Percentiles rank a stretch among this genome's conserved stretches.
phyloP scores from a whole-genome alignment of 2,113 vertebrate genomes.

The Haemorhous mexicanus region DNA sequence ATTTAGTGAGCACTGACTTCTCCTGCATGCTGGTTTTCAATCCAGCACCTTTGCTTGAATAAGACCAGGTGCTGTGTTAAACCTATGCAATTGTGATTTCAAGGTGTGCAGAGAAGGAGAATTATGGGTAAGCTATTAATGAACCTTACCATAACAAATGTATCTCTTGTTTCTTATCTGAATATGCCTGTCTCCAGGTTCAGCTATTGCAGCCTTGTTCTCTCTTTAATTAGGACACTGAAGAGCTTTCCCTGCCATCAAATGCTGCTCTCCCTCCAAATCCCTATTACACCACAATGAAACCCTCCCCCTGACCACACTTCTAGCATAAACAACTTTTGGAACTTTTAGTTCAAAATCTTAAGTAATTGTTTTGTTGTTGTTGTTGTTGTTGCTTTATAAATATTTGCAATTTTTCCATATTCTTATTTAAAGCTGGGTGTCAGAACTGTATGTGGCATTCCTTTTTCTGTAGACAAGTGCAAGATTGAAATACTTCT shows the following conservation, averaged over 20 bases:
- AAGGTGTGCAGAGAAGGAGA: neutral
- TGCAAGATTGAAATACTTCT: neutral
- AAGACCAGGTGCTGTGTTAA: neutral
- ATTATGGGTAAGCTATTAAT: neutral
- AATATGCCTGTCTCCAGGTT: neutral
- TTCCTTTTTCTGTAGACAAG: neutral
- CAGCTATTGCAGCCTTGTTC: neutral
- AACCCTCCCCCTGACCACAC: neutral
- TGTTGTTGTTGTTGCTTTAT: neutral
- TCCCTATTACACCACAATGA: fast-evolving
- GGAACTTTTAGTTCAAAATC: neutral
- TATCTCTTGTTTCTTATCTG: neutral
- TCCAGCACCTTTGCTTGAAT: neutral
- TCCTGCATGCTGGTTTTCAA: neutral
- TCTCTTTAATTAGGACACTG: neutral
- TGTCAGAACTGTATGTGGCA: neutral
- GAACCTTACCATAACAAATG: neutral
- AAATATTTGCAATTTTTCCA: neutral
- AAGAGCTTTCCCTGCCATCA: neutral
- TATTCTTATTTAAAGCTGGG: neutral
- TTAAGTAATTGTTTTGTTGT: neutral
- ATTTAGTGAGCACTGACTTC: neutral
- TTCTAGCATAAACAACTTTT: neutral
- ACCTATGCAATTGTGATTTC: neutral
- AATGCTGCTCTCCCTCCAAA: neutral